Evolutionary conservation across 2,113 vertebrate species (phyloP).

Genomic region (Cyphomyrus plagiostoma): DNA sequence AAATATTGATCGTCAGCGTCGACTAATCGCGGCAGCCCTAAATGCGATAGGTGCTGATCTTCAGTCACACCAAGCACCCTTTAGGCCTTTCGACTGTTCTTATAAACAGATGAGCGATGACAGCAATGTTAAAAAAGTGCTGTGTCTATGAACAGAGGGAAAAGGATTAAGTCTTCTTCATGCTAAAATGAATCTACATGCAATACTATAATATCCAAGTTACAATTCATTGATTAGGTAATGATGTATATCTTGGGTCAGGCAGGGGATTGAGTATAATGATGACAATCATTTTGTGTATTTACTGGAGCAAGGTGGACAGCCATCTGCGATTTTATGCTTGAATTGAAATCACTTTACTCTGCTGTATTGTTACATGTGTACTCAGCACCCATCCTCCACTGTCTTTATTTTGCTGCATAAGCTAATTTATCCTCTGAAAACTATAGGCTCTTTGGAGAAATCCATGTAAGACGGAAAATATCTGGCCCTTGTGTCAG

Average conservation of each 20-base stretch:
- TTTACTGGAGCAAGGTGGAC: conserved; percentile 52
- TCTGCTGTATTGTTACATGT: conserved; percentile 50
- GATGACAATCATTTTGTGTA: conserved; percentile 59
- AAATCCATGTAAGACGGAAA: conserved; percentile 25
- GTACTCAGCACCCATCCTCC: conserved; percentile 34
- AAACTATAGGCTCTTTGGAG: conserved; percentile 27
- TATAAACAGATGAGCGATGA: not conserved
- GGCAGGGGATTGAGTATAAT: conserved; percentile 44
- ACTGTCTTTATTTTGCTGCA: not conserved
- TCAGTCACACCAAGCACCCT: not conserved
- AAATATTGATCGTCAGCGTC: too few species aligned
- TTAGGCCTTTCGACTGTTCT: not conserved
- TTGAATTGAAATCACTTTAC: conserved; percentile 60
- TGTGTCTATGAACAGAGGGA: not conserved
- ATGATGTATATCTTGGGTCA: conserved; percentile 58
- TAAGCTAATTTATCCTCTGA: conserved; percentile 27
- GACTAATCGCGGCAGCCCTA: not conserved
- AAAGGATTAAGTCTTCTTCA: conserved; percentile 28
- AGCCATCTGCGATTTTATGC: conserved; percentile 67
- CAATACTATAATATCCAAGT: conserved; percentile 37
- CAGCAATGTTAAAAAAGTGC: not conserved
- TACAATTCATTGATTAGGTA: conserved; percentile 61
- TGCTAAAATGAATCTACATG: conserved; percentile 45
- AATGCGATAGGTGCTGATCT: not conserved
- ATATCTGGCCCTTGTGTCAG: conserved; percentile 2